Evolutionary conservation across 1,140 invertebrate genomes (phyloP).

Genomic region (Oreohelix idahoensis): DNA sequence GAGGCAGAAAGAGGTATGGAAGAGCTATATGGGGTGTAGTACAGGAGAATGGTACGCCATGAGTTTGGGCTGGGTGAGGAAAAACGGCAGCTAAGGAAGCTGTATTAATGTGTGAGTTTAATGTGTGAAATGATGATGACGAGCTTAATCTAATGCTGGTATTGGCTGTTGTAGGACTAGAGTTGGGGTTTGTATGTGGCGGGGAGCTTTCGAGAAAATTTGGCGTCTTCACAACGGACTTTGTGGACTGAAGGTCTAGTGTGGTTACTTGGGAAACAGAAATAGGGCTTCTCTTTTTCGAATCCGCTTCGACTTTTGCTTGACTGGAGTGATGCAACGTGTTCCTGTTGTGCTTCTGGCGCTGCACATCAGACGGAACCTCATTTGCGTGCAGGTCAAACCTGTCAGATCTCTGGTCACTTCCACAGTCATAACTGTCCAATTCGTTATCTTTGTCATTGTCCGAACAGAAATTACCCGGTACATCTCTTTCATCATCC

Average conservation of each 20-base stretch:
- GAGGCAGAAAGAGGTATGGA: conserved; percentile 44
- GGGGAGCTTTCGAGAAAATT: conserved; percentile 16
- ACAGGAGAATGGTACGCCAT: conserved; percentile 39
- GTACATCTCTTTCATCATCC: neutral
- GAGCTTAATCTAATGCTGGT: neutral
- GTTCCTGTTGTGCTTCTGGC: neutral
- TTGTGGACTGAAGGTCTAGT: neutral
- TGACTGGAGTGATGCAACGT: neutral
- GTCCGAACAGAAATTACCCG: neutral
- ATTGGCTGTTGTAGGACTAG: neutral
- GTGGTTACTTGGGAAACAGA: neutral
- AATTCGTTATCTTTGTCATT: neutral
- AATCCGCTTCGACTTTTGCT: neutral
- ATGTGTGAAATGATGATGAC: neutral
- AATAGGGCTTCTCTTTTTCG: neutral
- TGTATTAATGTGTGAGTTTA: neutral
- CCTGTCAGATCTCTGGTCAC: neutral
- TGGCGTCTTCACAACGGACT: neutral
- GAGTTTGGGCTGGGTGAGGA: neutral
- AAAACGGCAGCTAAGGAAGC: neutral
- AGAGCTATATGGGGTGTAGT: conserved; percentile 33
- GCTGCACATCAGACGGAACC: neutral
- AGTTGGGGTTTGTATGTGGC: conserved; percentile 21
- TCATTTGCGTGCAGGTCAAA: neutral
- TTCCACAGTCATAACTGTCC: no score